A percentile compares a stretch with the other conserved stretches of the same genome.
phyloP scores from a whole-genome alignment of 2,888 invertebrate species.

The Macrophya annulata region DNA sequence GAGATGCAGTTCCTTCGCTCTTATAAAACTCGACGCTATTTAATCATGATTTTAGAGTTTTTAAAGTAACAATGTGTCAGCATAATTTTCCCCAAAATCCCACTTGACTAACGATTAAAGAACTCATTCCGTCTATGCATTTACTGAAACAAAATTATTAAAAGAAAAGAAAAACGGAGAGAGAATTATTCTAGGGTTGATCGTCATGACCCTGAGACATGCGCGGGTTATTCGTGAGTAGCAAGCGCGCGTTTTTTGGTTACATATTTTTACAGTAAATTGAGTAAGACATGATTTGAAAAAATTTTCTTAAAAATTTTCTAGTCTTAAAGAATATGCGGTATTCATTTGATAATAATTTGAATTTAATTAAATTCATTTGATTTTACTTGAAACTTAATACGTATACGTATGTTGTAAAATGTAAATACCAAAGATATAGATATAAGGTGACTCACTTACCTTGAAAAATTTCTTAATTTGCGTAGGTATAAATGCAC shows the following conservation, averaged over 20 bases:
- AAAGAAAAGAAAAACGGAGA: not conserved
- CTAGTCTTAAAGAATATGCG: not conserved
- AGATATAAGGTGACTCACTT: conserved; percentile 46
- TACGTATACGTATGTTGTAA: not conserved
- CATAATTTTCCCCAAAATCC: not conserved
- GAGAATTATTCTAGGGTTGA: not conserved
- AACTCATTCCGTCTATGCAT: not conserved
- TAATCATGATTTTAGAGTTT: not conserved
- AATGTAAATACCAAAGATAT: not conserved
- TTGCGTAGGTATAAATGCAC: not conserved
- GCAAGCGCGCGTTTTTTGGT: not conserved
- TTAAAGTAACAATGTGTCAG: not conserved
- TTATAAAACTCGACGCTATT: not conserved
- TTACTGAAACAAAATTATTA: not conserved
- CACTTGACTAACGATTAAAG: not conserved
- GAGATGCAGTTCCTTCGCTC: conserved; percentile 4
- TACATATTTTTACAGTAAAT: conserved; percentile 31
- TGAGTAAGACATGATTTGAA: conserved; percentile 18
- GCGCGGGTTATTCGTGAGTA: not conserved
- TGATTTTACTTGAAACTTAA: not conserved
- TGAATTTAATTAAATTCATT: not conserved
- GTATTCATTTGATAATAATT: conserved; percentile 26
- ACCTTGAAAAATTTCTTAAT: conserved; percentile 49
- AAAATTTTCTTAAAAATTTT: not conserved
- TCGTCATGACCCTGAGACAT: not conserved